phyloP scores from a whole-genome alignment of 2,888 invertebrate species.

The Raillietiella orientalis region DNA sequence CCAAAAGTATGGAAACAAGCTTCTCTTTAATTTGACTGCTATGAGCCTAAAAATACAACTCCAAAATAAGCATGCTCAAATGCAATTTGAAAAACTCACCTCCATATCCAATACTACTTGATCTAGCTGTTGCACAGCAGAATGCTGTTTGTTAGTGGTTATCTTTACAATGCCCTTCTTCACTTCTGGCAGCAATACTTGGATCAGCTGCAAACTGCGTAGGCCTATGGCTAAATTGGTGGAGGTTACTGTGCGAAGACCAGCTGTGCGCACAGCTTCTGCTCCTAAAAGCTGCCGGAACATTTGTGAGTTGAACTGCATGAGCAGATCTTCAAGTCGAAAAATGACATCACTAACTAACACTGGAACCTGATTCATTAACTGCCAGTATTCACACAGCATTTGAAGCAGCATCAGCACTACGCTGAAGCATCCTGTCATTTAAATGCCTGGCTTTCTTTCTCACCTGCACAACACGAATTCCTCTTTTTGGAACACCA shows the following conservation, averaged over 20 bases:
- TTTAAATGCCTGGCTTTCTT: no score
- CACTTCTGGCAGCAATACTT: slow-evolving; percentile 3
- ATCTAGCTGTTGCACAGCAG: slow-evolving; percentile 14
- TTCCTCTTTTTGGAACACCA: no score
- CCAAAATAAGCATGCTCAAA: no score
- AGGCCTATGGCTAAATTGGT: slow-evolving; percentile 65
- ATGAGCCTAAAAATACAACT: slow-evolving; percentile 51
- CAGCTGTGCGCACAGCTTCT: slow-evolving; percentile 76
- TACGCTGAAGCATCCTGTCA: slow-evolving; percentile 23
- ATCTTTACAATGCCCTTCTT: slow-evolving; percentile 10
- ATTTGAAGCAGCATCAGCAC: slow-evolving; percentile 61
- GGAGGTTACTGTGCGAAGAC: slow-evolving; percentile 72
- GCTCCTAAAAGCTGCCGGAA: slow-evolving; percentile 87
- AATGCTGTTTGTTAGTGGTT: slow-evolving; percentile 13
- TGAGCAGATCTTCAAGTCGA: slow-evolving; percentile 6
- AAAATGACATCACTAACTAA: no score
- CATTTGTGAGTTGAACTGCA: slow-evolving; percentile 18
- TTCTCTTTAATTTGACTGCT: slow-evolving; percentile 72
- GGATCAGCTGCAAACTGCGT: slow-evolving; percentile 40
- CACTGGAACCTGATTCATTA: no score
- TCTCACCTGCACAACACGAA: no score
- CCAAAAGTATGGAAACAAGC: slow-evolving; percentile 59
- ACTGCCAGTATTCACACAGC: slow-evolving; percentile 60
- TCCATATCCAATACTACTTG: no score
- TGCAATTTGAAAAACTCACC: no score